Base-by-base conservation (phyloP, 64 coral and sea anemone species). In the Hydrozoanthus tunicans region DNA sequence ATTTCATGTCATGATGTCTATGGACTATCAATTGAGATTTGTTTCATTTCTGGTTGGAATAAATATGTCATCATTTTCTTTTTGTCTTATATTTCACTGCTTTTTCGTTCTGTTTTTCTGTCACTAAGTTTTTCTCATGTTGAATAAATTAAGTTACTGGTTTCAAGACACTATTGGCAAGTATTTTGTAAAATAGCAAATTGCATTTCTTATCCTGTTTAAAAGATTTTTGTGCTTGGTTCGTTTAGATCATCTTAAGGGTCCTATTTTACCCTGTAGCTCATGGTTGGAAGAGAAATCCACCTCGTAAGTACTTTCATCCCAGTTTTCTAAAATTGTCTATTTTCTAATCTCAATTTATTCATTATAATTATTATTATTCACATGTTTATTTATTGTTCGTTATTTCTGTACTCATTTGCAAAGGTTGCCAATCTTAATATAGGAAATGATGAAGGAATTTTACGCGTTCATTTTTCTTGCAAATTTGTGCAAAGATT, bases 251-350 rank as follows among this genome's bases (percentile, higher is more conserved):
- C 73, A 56, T 86, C 23, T 26, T 86, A 15, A 72, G 83, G 27
- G 83, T 86, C 54, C 83, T 86, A 54, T 86, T 86, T 86, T 74
- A 74, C 53, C 69, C 55, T 58, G 83, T 59, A 86, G 58, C 11
- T 6, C 17, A 60, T 74, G 83, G 56, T 11, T 17, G 69, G 55
- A 86, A 86, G 55, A 86, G 23, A 27, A 86, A 53, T 56, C 17
- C 59, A 74, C 71, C 9, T 10, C 26, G 71, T 74, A 74, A 74
- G 71, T 74, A 51, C 7, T 74, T 15, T 43, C 32, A 43, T 43
- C 32, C 32, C 32, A 43, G 32, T 43, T 43, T 43, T 43, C 32
- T 43, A 43, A 43, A 2, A 43, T 43, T 43, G 32, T 43, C 32
- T 43, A 43, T 43, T 43, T 43, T 43, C 32, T 43, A 1, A 43